Evolutionary conservation across 2,888 invertebrate species (phyloP).

Genomic region (Stenodera caucasica): DNA sequence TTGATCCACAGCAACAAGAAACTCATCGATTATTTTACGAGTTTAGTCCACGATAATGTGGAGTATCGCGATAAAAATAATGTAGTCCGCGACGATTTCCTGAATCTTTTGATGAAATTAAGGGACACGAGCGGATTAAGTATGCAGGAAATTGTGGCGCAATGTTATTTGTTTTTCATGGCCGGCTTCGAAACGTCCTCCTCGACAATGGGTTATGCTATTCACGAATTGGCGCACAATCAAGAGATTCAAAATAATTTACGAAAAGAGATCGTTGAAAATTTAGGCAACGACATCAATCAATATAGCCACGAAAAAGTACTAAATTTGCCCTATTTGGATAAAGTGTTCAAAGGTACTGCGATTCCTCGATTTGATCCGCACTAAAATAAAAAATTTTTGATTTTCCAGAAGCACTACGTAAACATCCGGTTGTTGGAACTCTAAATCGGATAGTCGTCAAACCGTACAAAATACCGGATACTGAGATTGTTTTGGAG

Average conservation of each 20-base stretch:
- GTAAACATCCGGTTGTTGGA: constrained; percentile 14
- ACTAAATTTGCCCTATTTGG: no score
- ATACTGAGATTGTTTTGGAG: constrained; percentile 14
- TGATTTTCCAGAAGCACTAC: no score
- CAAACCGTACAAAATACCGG: constrained; percentile 16
- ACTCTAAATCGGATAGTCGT: constrained; percentile 17
- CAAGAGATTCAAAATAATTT: no score
- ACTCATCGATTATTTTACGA: constrained; percentile 18
- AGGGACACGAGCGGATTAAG: constrained; percentile 39
- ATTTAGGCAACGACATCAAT: no score
- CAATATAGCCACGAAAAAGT: no score
- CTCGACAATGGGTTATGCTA: constrained; percentile 60
- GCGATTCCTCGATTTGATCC: no score
- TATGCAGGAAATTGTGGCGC: constrained; percentile 51
- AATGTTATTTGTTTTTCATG: constrained; percentile 61
- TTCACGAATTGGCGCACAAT: constrained; percentile 61
- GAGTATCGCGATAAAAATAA: constrained; percentile 55
- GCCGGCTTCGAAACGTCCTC: constrained; percentile 66
- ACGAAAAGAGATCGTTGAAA: no score
- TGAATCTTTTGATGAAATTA: constrained; percentile 58
- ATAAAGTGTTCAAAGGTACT: no score
- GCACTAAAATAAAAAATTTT: no score
- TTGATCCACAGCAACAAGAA: constrained; percentile 10
- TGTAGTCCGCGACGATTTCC: constrained; percentile 58
- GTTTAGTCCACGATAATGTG: constrained; percentile 53